Percentiles rank a stretch among this genome's conserved stretches.
Conservation (phyloP, 1,140 invertebrate species). For the Calosoma granatense region DNA sequence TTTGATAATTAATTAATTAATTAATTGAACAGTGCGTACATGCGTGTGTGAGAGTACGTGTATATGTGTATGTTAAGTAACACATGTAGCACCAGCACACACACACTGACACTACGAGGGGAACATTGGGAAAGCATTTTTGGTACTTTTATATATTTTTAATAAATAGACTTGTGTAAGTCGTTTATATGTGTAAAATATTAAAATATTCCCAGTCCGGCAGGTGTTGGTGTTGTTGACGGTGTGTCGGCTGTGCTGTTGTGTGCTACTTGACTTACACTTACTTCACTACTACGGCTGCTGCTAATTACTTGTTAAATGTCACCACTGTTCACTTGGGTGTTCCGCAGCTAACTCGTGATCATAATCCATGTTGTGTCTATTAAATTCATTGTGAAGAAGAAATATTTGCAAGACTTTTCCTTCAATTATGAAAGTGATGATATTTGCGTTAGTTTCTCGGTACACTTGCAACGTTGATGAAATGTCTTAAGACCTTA, state of each 20-base stretch:
- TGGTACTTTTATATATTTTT: conserved; percentile 32
- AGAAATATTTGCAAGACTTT: not conserved
- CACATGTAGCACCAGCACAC: too few species aligned
- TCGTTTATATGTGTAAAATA: conserved; percentile 5
- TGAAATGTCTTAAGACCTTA: conserved; percentile 35
- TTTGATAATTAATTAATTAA: not conserved
- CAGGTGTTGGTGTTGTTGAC: not conserved
- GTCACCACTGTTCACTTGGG: not conserved
- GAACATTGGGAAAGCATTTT: conserved; percentile 22
- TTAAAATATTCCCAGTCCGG: not conserved
- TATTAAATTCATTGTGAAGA: not conserved
- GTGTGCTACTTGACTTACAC: too few species aligned
- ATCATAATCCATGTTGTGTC: conserved; percentile 1
- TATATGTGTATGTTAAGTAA: too few species aligned
- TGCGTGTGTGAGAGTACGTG: too few species aligned
- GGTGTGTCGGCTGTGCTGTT: too few species aligned
- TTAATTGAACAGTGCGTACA: not conserved
- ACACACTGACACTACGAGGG: too few species aligned
- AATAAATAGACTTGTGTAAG: conserved; percentile 6
- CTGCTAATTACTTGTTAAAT: too few species aligned
- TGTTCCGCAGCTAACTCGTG: not conserved
- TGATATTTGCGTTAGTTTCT: conserved; percentile 8
- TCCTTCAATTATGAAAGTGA: not conserved
- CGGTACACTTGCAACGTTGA: conserved; percentile 18
- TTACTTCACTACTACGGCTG: too few species aligned